Conservation (phyloP, 2,888 invertebrate species). For the Cephus pulcher region DNA sequence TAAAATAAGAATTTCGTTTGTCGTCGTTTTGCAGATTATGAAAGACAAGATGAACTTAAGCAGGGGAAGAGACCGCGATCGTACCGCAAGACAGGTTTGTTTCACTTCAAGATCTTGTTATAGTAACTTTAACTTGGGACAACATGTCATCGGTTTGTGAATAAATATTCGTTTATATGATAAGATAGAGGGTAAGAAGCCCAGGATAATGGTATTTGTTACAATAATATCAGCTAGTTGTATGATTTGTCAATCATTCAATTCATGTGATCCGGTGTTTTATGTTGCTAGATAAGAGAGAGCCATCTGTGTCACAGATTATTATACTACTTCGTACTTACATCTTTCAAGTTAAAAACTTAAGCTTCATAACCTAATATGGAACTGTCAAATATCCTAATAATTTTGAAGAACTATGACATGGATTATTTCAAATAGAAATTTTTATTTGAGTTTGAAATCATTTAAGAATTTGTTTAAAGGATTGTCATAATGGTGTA, state of each 20-base stretch:
- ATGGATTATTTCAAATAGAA: background rate
- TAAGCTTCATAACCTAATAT: background rate
- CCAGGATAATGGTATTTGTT: background rate
- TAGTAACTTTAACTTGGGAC: background rate
- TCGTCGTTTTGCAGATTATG: slow-evolving; percentile 75
- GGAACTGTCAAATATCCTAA: background rate
- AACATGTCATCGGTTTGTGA: background rate
- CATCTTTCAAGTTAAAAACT: background rate
- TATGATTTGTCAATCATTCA: background rate
- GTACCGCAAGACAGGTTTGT: slow-evolving; percentile 82
- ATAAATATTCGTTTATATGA: background rate
- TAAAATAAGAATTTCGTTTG: background rate
- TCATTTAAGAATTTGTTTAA: slow-evolving; percentile 14
- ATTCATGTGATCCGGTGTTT: background rate
- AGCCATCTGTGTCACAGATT: background rate
- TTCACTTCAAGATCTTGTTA: slow-evolving; percentile 1
- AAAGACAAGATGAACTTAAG: slow-evolving; percentile 91
- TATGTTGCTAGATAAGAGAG: background rate
- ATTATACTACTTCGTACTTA: background rate
- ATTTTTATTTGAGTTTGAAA: background rate
- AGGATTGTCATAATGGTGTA: slow-evolving; percentile 51
- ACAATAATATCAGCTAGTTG: background rate
- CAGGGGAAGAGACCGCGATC: slow-evolving; percentile 85
- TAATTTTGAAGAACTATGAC: background rate
- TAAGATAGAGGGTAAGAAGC: background rate